These are phyloP conservation scores for Oligia strigilis DNA, from an alignment of 2,888 invertebrate genomes.

Conservation along the genomic window DNA sequence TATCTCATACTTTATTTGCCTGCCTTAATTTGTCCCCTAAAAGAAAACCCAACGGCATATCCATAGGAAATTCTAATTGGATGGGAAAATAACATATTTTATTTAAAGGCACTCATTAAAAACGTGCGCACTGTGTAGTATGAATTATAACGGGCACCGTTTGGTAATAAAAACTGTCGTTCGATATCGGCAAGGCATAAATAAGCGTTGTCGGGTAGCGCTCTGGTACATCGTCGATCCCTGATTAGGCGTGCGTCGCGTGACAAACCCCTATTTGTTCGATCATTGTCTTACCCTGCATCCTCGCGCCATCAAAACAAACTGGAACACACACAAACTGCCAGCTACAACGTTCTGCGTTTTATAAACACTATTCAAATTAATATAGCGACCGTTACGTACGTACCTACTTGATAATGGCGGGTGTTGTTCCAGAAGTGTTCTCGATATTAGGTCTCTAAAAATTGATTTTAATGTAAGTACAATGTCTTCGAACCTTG, in stretches of 20 bases:
- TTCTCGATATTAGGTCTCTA: not conserved
- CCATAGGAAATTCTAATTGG: constrained; percentile 62
- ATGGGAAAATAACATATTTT: constrained; percentile 63
- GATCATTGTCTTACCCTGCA: constrained; percentile 87
- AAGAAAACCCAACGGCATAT: constrained; percentile 27
- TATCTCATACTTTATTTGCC: constrained; percentile 18
- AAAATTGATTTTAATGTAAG: not conserved
- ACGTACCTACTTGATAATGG: not conserved
- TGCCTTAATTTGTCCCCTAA: constrained; percentile 13
- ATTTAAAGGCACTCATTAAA: constrained; percentile 65
- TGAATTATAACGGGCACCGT: constrained; percentile 79
- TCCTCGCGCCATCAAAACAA: constrained; percentile 84
- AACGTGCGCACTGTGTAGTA: constrained; percentile 65
- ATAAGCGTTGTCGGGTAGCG: constrained; percentile 86
- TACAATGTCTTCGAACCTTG: too few species aligned
- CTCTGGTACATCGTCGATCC: constrained; percentile 83
- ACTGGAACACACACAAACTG: constrained; percentile 82
- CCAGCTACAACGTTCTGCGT: constrained; percentile 60
- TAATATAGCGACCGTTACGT: constrained; percentile 39
- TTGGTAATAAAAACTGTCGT: constrained; percentile 83
- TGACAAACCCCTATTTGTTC: constrained; percentile 89
- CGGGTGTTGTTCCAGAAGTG: not conserved
- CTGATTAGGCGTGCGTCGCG: constrained; percentile 86
- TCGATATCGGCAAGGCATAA: constrained; percentile 86
- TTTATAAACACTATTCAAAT: constrained; percentile 58